Base-by-base conservation (phyloP, 35 echinoderm and acorn worm species). In the Antedon bifida region DNA sequence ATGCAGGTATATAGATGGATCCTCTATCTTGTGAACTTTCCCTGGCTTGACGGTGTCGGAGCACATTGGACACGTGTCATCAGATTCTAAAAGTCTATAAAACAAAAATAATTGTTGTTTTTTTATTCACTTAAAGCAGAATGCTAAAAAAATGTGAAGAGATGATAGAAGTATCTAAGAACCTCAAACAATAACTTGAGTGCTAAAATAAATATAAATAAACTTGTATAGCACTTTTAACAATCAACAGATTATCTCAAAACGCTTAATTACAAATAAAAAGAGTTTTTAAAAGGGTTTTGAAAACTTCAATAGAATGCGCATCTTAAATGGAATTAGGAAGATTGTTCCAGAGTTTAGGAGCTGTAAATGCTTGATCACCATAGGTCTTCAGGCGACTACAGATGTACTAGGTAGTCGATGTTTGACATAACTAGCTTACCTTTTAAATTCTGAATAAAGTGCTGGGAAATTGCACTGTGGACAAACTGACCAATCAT, bases 11-110 rank as follows among this genome's bases (percentile, higher is more conserved):
- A 73, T 31, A 0, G 86, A 90, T 2, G 90, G 90, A 36, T 97
- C 90, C 8, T 88, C 87, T 14, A 97, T 85, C 85, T 97, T 97
- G 45, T 84, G 75, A 2, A 97, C 30, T 13, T 77, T 80, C 0
- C 75, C 90, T 0, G 84, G 33, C 36, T 92, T 92, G 30, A 97
- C 77, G 30, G 80, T 83, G 39, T 92, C 90, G 29, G 94, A 97
- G 82, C 94, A 97, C 94, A 97, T 97, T 21, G 94, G 94, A 42
- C 94, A 97, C 3, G 81, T 83, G 32, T 97, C 94, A n/a, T 97
- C 94, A 30, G 64, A 56, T 33, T 89, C 94, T 74, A 97, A 74
- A 30, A 97, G 82, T 9, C 94, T 97, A 81, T 5, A 34, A 77
- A 51, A 30, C 80, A 0, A 89, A 55, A 30, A 34, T 78, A 55